These are phyloP conservation scores for Arenaria interpres DNA, from an alignment of 2,113 vertebrate species.

Conservation along the genomic window DNA sequence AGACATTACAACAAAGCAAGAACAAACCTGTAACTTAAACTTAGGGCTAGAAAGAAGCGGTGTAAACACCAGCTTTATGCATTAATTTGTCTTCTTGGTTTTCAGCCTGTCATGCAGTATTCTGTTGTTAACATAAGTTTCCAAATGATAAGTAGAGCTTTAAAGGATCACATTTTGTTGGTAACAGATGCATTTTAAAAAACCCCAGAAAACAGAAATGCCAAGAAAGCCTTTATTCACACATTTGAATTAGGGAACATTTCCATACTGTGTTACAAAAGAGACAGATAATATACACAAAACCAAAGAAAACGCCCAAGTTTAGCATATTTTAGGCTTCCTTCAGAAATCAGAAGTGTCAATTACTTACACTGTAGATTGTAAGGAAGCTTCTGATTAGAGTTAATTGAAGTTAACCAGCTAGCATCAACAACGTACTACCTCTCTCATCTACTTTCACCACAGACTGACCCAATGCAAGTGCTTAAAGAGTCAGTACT, in stretches of 20 bases:
- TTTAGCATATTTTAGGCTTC: constrained; percentile 34
- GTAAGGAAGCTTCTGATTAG: background rate
- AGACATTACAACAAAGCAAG: background rate
- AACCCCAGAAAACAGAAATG: background rate
- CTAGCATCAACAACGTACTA: background rate
- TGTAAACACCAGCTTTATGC: background rate
- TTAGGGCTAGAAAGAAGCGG: background rate
- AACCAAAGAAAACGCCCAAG: background rate
- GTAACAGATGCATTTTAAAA: background rate
- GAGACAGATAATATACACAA: background rate
- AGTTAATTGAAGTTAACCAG: background rate
- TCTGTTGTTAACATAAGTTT: constrained; percentile 16
- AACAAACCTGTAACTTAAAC: background rate
- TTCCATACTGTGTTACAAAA: background rate
- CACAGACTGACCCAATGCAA: background rate
- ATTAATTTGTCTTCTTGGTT: constrained; percentile 16
- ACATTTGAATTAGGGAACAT: constrained; percentile 6
- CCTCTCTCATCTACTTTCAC: background rate
- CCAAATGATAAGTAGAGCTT: background rate
- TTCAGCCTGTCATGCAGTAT: constrained; percentile 29
- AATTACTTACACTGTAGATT: background rate
- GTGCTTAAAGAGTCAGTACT: background rate
- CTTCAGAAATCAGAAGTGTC: background rate
- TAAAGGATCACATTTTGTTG: constrained; percentile 1
- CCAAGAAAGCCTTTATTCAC: constrained; percentile 22